Conservation (phyloP, 1,140 invertebrate genomes). For the Monomorium pharaonis region DNA sequence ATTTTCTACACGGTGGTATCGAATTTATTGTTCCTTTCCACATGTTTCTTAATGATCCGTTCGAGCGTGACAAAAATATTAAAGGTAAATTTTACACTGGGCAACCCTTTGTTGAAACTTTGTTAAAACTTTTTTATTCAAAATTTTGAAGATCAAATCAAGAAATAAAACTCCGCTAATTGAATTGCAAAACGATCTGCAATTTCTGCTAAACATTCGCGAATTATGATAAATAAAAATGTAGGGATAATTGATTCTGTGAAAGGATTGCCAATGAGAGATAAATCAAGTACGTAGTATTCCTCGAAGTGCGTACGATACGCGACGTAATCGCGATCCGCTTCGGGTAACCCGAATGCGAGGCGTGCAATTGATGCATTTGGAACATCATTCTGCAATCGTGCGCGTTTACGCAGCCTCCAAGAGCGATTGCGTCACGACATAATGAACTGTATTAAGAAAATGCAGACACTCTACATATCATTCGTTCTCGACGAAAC, state of each 20-base stretch:
- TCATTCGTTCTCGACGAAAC: not conserved
- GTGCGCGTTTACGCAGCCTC: not conserved
- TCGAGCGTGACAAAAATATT: not conserved
- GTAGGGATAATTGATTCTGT: too few relatives aligned
- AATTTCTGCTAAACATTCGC: too few relatives aligned
- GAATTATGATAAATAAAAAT: not conserved
- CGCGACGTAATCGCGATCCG: not conserved
- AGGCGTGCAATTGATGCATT: slow-evolving; percentile 30
- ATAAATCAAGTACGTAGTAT: not conserved
- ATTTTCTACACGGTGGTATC: not conserved
- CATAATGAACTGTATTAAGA: slow-evolving; percentile 36
- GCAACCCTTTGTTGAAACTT: not conserved
- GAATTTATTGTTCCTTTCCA: not conserved
- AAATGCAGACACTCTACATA: slow-evolving; percentile 12
- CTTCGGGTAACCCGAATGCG: not conserved
- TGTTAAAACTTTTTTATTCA: not conserved
- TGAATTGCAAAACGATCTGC: too few relatives aligned
- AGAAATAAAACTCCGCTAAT: not conserved
- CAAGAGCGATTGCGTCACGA: not conserved
- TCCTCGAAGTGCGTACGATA: not conserved
- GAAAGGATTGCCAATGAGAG: too few relatives aligned
- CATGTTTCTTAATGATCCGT: not conserved
- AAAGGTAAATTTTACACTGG: not conserved
- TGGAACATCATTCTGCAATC: slow-evolving; percentile 17
- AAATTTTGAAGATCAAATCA: not conserved